A percentile compares a stretch with the other conserved stretches of the same genome.
These are phyloP conservation scores for Gorsachius goisagi DNA, from an alignment of 2,113 vertebrate genomes.

Conservation along the genomic window DNA sequence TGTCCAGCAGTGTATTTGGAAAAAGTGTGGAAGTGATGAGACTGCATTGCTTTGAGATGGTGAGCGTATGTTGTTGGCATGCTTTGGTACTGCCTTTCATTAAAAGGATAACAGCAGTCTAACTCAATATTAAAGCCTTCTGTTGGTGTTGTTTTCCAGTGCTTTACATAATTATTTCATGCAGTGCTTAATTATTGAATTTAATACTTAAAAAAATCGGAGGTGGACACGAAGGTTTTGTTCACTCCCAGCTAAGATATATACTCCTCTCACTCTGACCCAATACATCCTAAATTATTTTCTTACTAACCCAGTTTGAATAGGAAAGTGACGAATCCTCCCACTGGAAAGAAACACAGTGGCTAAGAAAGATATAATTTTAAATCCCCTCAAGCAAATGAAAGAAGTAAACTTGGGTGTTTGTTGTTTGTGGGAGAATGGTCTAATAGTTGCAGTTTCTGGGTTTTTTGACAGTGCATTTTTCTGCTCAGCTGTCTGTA, in stretches of 20 bases:
- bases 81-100: not conserved
- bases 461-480: not conserved
- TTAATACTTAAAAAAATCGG: not conserved
- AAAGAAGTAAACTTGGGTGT: not conserved
- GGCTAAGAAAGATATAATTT: not conserved
- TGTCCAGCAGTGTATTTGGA: not conserved
- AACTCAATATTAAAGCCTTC: not conserved
- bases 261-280: not conserved
- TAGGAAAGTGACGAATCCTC: not conserved
- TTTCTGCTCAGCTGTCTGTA: not conserved
- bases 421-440: not conserved
- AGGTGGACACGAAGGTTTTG: not conserved
- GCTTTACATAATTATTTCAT: not conserved
- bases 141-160: not conserved
- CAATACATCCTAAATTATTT: not conserved
- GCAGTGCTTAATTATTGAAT: not conserved
- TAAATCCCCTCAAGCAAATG: not conserved
- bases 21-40: not conserved
- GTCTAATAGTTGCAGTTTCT: not conserved
- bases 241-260: not conserved
- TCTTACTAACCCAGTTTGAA: not conserved
- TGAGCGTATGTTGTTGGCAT: fast-evolving
- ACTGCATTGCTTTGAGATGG: not conserved
- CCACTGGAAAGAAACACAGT: not conserved
- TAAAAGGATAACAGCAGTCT: not conserved